A percentile compares a stretch with the other conserved stretches of the same genome.
phyloP scores from a whole-genome alignment of 2,888 invertebrate genomes.

The Drosophila austrosaltans region DNA sequence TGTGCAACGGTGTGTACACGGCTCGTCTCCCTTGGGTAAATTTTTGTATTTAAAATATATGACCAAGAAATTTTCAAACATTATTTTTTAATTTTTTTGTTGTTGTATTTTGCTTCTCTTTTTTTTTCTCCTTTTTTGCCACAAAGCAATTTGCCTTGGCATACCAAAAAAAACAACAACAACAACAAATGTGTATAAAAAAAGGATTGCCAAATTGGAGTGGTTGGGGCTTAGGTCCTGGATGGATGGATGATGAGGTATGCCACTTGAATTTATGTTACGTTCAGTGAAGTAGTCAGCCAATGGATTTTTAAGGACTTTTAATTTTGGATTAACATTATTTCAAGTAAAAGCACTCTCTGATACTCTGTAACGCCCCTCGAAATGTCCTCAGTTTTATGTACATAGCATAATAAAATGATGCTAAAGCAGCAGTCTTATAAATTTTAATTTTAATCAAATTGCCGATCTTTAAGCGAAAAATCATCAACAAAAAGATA shows the following conservation, averaged over 20 bases:
- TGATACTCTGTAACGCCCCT: background rate
- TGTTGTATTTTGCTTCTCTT: constrained; percentile 18
- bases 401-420: no score
- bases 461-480: no score
- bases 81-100: constrained; percentile 71
- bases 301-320: constrained; percentile 7
- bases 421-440: no score
- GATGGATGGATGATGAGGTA: constrained; percentile 10
- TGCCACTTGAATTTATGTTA: constrained; percentile 44
- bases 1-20: constrained; percentile 26
- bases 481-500: no score
- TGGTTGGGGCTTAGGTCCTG: constrained; percentile 26
- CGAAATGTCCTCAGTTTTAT: no score
- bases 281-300: constrained; percentile 20
- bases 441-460: no score
- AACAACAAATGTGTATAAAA: constrained; percentile 19
- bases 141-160: constrained; percentile 48
- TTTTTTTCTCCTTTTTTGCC: constrained; percentile 31
- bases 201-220: constrained; percentile 31
- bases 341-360: background rate
- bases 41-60: constrained; percentile 75
- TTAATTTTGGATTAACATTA: constrained; percentile 4
- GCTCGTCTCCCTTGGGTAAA: constrained; percentile 68
- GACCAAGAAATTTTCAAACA: constrained; percentile 71
- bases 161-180: constrained; percentile 8